These are phyloP conservation scores for Calosoma granatense DNA, from an alignment of 1,140 invertebrate species.

Conservation along the genomic window DNA sequence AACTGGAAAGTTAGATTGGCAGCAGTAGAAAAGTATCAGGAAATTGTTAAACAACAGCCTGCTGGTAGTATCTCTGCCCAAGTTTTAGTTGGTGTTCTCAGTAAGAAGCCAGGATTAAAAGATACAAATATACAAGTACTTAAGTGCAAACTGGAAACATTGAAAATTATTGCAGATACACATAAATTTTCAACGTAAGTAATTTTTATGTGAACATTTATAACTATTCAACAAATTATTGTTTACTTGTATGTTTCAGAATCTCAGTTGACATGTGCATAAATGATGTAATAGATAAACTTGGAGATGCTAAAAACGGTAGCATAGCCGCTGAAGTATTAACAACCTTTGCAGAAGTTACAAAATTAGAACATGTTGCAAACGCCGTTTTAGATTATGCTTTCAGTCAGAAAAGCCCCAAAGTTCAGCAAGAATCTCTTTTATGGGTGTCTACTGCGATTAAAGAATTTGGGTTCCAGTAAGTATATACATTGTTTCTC, in stretches of 20 bases:
- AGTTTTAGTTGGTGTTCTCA: conserved; percentile 60
- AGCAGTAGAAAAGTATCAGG: conserved; percentile 61
- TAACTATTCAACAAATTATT: neutral
- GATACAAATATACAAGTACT: conserved; percentile 90
- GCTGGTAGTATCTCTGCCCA: conserved; percentile 59
- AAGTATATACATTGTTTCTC: conserved; percentile 30
- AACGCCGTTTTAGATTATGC: conserved; percentile 60
- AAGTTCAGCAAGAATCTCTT: conserved; percentile 77
- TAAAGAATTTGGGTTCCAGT: conserved; percentile 75
- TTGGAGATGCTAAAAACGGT: conserved; percentile 77
- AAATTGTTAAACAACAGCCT: conserved; percentile 51
- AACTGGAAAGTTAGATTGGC: conserved; percentile 78
- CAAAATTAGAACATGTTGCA: conserved; percentile 63
- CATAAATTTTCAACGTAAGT: conserved; percentile 56
- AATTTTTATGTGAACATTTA: neutral
- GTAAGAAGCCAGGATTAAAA: conserved; percentile 82
- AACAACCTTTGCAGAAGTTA: conserved; percentile 64
- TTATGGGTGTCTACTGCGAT: conserved; percentile 68
- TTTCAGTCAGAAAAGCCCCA: conserved; percentile 84
- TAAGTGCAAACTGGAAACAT: conserved; percentile 69
- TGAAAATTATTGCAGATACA: conserved; percentile 68
- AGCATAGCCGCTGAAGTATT: conserved; percentile 57
- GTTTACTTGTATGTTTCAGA: conserved; percentile 30
- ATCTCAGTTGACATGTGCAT: conserved; percentile 66
- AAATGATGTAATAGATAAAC: conserved; percentile 71